These are phyloP conservation scores for Netelia virgata DNA, from an alignment of 2,888 invertebrate genomes.

Conservation along the genomic window DNA sequence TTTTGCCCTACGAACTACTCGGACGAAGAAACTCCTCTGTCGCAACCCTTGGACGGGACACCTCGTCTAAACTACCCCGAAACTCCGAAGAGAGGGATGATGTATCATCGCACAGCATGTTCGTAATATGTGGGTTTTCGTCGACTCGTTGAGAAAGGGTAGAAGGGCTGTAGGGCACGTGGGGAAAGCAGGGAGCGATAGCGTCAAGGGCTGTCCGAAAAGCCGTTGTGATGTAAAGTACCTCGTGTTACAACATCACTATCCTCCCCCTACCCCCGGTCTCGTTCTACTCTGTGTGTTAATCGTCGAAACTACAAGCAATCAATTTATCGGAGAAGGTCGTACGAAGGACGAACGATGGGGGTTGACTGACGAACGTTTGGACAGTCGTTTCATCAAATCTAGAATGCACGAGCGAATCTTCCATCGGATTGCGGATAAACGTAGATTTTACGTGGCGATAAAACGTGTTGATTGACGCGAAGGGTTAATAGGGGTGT, in stretches of 20 bases:
- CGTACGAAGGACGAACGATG: constrained; percentile 29
- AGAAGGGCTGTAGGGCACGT: constrained; percentile 18
- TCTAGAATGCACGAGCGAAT: constrained; percentile 47
- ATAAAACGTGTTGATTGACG: background rate
- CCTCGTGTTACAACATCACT: constrained; percentile 61
- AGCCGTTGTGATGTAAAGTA: constrained; percentile 66
- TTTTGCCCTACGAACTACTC: constrained; percentile 36
- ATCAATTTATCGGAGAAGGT: constrained; percentile 67
- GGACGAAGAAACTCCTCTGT: constrained; percentile 60
- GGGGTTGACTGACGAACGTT: constrained; percentile 59
- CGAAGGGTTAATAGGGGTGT: too few relatives aligned
- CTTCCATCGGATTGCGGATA: constrained; percentile 32
- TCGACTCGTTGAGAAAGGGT: constrained; percentile 31
- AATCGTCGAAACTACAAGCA: constrained; percentile 68
- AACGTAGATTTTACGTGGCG: constrained; percentile 13
- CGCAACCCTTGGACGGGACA: constrained; percentile 20
- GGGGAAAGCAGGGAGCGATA: constrained; percentile 45
- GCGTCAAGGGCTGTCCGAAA: constrained; percentile 36
- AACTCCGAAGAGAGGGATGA: constrained; percentile 79
- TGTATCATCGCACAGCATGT: constrained; percentile 82
- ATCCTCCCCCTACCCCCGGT: constrained; percentile 2
- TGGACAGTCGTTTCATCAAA: constrained; percentile 67
- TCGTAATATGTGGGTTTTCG: constrained; percentile 75
- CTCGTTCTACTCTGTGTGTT: constrained; percentile 55
- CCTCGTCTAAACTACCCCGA: constrained; percentile 23